phyloP scores from a whole-genome alignment of 2,888 invertebrate species.

The Chromoteleia sp. region DNA sequence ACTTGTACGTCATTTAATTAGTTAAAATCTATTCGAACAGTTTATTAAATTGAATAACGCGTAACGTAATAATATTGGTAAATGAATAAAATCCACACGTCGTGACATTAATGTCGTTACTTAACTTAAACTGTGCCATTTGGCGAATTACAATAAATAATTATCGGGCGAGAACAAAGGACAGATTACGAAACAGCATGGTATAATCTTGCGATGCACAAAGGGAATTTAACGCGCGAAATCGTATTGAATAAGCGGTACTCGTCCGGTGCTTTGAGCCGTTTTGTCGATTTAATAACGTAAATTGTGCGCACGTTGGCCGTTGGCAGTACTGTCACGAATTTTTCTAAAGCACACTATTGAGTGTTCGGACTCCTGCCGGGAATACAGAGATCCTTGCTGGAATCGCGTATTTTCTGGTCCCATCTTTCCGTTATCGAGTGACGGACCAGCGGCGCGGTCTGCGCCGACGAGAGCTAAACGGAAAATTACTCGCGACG shows the following conservation, averaged over 20 bases:
- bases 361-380: constrained; percentile 83
- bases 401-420: constrained; percentile 71
- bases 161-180: constrained; percentile 31
- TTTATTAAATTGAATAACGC: no score
- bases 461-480: constrained; percentile 76
- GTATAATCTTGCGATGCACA: constrained; percentile 42
- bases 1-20: no score
- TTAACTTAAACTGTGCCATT: neutral
- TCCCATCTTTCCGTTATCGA: constrained; percentile 71
- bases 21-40: no score
- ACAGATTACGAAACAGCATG: constrained; percentile 27
- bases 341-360: constrained; percentile 84
- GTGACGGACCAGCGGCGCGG: constrained; percentile 69
- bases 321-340: constrained; percentile 79
- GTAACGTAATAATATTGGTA: no score
- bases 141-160: constrained; percentile 34
- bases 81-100: no score
- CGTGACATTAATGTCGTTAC: no score
- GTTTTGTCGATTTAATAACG: constrained; percentile 82
- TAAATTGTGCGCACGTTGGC: constrained; percentile 79
- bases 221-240: constrained; percentile 75
- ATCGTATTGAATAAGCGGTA: constrained; percentile 80
- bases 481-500: constrained; percentile 75
- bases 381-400: constrained; percentile 80
- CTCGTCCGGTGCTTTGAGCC: constrained; percentile 80